These are phyloP conservation scores for Drosophila paulistorum DNA, from an alignment of 1,140 invertebrate genomes.

Conservation along the genomic window DNA sequence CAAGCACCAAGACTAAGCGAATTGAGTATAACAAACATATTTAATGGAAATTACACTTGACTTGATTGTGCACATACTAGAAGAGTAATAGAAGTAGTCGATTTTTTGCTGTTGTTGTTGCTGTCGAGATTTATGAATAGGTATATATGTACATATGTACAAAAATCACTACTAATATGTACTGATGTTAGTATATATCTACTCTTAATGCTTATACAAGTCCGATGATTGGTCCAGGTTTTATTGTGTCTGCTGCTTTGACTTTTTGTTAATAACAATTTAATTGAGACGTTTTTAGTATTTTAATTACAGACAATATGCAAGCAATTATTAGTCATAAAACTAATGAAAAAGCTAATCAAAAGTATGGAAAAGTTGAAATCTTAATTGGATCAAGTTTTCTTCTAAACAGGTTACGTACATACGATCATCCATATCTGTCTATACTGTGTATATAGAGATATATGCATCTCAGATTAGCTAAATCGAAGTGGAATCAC, in stretches of 20 bases:
- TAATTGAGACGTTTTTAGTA: conserved; percentile 78
- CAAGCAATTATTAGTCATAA: conserved; percentile 78
- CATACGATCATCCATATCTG: not conserved
- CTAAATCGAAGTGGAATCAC: conserved; percentile 8
- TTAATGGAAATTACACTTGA: conserved; percentile 78
- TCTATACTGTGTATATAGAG: not conserved
- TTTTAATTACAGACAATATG: conserved; percentile 79
- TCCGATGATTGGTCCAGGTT: conserved; percentile 45
- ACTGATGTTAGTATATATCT: not conserved
- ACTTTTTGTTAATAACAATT: conserved; percentile 76
- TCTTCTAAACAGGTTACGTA: conserved; percentile 1
- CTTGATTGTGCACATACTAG: conserved; percentile 54
- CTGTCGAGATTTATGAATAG: not conserved
- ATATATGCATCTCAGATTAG: not conserved
- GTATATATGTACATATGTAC: not conserved
- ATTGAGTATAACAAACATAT: conserved; percentile 65
- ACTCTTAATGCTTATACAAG: conserved; percentile 32
- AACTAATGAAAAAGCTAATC: conserved; percentile 76
- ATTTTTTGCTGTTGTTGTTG: conserved; percentile 2
- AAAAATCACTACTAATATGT: no score
- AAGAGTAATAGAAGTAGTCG: conserved; percentile 28
- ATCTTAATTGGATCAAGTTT: conserved; percentile 62
- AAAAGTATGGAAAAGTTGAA: conserved; percentile 49
- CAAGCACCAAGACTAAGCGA: conserved; percentile 48
- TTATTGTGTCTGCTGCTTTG: conserved; percentile 55